Evolutionary conservation across 1,140 invertebrate genomes (phyloP).

Genomic region (Eumeta japonica): DNA sequence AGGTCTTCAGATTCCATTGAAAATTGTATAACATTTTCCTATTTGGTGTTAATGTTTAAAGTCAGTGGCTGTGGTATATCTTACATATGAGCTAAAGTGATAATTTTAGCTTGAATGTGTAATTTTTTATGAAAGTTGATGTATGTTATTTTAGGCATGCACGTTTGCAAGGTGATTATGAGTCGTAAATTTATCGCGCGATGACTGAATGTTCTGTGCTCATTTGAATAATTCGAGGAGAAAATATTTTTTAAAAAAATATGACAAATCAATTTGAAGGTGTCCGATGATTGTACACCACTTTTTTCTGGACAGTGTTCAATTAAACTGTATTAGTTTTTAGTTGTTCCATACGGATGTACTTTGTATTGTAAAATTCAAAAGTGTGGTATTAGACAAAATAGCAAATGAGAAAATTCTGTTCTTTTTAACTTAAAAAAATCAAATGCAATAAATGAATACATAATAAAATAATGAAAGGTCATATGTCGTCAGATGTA

Average conservation of each 20-base stretch:
- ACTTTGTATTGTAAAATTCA: too few relatives aligned
- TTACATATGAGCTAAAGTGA: conserved; percentile 44
- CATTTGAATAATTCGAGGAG: not conserved
- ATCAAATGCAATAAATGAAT: too few relatives aligned
- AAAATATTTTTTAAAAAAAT: too few relatives aligned
- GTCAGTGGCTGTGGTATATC: conserved; percentile 57
- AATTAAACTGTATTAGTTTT: not conserved
- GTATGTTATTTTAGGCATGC: conserved; percentile 56
- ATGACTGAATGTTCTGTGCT: conserved; percentile 17
- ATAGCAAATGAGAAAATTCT: too few relatives aligned
- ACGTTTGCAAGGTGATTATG: conserved; percentile 54
- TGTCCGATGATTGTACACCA: too few relatives aligned
- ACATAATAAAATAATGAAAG: too few relatives aligned
- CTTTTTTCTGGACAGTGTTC: too few relatives aligned
- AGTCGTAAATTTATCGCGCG: conserved; percentile 45
- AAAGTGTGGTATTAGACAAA: too few relatives aligned
- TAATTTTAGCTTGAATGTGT: conserved; percentile 28
- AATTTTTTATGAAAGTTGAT: conserved; percentile 36
- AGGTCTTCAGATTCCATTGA: conserved; percentile 45
- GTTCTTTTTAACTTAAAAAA: too few relatives aligned
- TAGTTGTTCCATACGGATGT: not conserved
- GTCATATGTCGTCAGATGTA: too few relatives aligned
- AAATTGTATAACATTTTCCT: conserved; percentile 49
- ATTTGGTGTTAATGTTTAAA: conserved; percentile 58
- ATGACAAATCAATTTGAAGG: too few relatives aligned